Conservation (phyloP, 2,888 invertebrate species). For the Dynastes maya region DNA sequence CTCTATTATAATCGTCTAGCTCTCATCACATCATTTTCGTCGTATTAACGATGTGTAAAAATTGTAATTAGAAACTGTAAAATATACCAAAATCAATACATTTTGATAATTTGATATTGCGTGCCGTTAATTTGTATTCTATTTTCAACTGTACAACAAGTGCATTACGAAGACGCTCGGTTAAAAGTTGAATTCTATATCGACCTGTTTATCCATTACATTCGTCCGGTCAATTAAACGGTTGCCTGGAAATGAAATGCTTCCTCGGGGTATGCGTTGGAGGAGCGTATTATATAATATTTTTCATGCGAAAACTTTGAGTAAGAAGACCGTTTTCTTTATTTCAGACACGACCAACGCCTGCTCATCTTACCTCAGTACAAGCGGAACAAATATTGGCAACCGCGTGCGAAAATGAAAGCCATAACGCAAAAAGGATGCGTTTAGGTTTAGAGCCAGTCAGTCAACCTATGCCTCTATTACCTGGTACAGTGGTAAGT, state of each 20-base stretch:
- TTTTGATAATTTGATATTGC: too few species aligned
- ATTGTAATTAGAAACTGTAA: too few species aligned
- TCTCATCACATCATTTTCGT: too few species aligned
- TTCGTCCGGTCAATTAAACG: slow-evolving; percentile 30
- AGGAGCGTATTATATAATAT: neutral
- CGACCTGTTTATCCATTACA: slow-evolving; percentile 36
- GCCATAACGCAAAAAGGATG: slow-evolving; percentile 98
- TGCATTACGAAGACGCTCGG: neutral
- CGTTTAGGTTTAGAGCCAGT: slow-evolving; percentile 95
- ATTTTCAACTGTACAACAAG: neutral
- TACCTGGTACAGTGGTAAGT: slow-evolving; percentile 78
- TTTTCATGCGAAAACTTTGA: too few species aligned
- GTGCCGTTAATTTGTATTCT: neutral
- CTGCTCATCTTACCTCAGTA: slow-evolving; percentile 96
- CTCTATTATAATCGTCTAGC: too few species aligned
- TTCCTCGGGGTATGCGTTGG: neutral
- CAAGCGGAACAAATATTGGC: slow-evolving; percentile 97
- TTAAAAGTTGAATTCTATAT: slow-evolving; percentile 7
- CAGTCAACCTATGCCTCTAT: slow-evolving; percentile 89
- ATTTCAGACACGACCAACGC: slow-evolving; percentile 90
- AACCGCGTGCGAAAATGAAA: slow-evolving; percentile 97
- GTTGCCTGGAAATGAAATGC: slow-evolving; percentile 36
- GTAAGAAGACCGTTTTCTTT: neutral
- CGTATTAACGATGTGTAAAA: too few species aligned
- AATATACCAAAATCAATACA: too few species aligned